These are phyloP conservation scores for Cataglyphis altisquamis DNA, from an alignment of 2,888 invertebrate genomes.

Conservation along the genomic window DNA sequence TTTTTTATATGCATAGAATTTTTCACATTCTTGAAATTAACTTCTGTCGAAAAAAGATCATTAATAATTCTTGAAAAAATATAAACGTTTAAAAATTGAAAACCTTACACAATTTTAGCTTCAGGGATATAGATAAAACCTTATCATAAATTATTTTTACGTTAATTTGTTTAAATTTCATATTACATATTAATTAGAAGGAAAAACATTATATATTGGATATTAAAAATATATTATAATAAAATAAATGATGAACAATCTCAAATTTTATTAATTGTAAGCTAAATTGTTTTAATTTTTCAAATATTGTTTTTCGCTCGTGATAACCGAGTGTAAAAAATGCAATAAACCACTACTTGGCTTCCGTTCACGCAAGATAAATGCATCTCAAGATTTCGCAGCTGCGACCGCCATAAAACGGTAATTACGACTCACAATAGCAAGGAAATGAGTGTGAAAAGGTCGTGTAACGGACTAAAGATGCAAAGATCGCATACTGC, in stretches of 20 bases:
- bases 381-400: slow-evolving; percentile 44
- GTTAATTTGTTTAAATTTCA: not conserved
- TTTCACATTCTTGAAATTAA: not conserved
- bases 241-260: not conserved
- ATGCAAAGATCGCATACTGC: slow-evolving; percentile 41
- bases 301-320: not conserved
- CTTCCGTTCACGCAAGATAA: slow-evolving; percentile 29
- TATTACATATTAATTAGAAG: not conserved
- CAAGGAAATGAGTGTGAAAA: slow-evolving; percentile 45
- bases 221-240: not conserved
- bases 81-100: not conserved
- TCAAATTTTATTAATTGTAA: not conserved
- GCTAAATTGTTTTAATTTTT: slow-evolving; percentile 14
- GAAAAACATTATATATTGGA: not conserved
- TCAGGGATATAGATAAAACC: not conserved
- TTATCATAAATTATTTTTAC: not conserved
- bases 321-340: not conserved
- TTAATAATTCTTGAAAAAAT: not conserved
- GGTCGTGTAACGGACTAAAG: slow-evolving; percentile 24
- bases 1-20: not conserved
- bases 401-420: slow-evolving; percentile 39
- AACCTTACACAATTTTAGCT: not conserved
- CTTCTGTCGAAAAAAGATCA: not conserved
- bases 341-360: not conserved
- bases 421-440: slow-evolving; percentile 49